Evolutionary conservation across 1,140 invertebrate species (phyloP).

Genomic region (Cotesia chilonis): DNA sequence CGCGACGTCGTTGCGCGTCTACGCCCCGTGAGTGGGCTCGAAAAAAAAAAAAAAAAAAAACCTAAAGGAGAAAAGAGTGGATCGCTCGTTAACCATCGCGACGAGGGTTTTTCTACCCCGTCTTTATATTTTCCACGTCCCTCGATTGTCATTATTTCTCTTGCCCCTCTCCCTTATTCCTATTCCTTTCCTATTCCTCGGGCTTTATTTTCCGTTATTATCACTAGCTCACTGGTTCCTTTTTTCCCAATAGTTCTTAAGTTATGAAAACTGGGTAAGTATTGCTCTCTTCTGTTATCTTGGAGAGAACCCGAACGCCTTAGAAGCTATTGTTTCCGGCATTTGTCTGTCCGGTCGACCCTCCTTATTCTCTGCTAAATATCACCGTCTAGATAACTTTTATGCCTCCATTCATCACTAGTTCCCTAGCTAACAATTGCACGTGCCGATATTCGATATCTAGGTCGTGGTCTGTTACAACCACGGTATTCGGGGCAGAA

Average conservation of each 20-base stretch:
- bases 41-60: slow-evolving; percentile 2
- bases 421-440: background rate
- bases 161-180: background rate
- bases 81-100: slow-evolving; percentile 20
- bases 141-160: slow-evolving; percentile 15
- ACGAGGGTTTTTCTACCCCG: background rate
- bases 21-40: slow-evolving; percentile 26
- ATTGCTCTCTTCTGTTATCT: too few relatives aligned
- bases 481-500: background rate
- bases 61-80: slow-evolving; percentile 7
- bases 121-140: slow-evolving; percentile 12
- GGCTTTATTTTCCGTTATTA: too few relatives aligned
- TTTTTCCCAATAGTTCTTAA: too few relatives aligned
- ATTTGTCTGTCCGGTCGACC: too few relatives aligned
- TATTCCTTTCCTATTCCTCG: background rate
- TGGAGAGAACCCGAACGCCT: too few relatives aligned
- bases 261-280: too few relatives aligned
- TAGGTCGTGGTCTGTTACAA: slow-evolving; percentile 16
- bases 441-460: slow-evolving; percentile 31
- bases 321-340: too few relatives aligned
- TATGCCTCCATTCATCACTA: too few relatives aligned
- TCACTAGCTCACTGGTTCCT: too few relatives aligned
- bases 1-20: slow-evolving; percentile 22
- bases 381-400: too few relatives aligned
- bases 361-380: too few relatives aligned